A percentile compares a stretch with the other conserved stretches of the same genome.
phyloP scores from a whole-genome alignment of 2,113 vertebrate genomes.

The Corythornis cristatus region DNA sequence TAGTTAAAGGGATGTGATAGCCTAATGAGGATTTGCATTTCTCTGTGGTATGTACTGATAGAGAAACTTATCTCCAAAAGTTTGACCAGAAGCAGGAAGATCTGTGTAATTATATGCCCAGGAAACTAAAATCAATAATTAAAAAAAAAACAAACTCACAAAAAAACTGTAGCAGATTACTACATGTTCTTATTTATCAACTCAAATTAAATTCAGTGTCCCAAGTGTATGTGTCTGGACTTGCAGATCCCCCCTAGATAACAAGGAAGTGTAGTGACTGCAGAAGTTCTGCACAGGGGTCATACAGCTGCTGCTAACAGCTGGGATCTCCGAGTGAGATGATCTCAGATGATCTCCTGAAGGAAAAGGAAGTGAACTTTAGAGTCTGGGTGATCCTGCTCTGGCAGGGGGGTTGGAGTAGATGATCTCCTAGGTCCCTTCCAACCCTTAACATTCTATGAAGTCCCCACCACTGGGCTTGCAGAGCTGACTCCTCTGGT shows the following conservation, averaged over 20 bases:
- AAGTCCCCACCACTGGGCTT: fast-evolving
- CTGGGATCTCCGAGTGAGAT: background rate
- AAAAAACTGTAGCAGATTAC: background rate
- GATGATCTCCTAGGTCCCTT: too few relatives aligned
- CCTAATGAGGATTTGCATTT: background rate
- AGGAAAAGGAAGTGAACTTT: background rate
- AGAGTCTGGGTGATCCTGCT: background rate
- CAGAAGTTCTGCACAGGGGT: background rate
- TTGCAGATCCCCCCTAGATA: background rate
- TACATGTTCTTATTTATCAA: background rate
- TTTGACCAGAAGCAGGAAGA: background rate
- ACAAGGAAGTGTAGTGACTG: background rate
- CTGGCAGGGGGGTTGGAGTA: too few relatives aligned
- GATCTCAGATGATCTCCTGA: background rate
- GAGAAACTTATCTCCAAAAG: background rate
- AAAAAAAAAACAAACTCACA: background rate
- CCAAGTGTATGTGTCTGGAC: background rate
- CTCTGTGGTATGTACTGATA: background rate
- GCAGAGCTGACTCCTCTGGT: background rate
- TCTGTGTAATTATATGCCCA: background rate
- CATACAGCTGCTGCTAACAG: fast-evolving
- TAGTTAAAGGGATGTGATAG: background rate
- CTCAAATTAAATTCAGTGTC: background rate
- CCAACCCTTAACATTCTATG: too few relatives aligned
- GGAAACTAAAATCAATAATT: background rate